phyloP scores from a whole-genome alignment of 1,140 invertebrate species.

The Sinonovacula constricta region DNA sequence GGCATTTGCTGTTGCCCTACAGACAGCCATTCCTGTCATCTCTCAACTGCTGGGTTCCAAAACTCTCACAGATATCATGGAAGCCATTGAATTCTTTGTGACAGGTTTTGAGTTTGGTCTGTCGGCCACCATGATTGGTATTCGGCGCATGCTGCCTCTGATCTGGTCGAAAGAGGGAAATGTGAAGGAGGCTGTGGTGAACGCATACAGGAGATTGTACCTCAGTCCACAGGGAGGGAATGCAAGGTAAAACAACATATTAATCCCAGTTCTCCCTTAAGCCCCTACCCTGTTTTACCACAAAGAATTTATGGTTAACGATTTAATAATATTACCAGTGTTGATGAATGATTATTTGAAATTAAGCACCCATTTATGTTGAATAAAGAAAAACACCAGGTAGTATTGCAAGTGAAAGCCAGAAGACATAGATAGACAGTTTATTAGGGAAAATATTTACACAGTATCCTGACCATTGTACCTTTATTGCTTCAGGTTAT shows the following conservation, averaged over 20 bases:
- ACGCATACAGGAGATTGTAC: slow-evolving; percentile 84
- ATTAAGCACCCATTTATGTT: too few species aligned
- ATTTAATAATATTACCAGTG: too few species aligned
- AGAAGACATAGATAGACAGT: too few species aligned
- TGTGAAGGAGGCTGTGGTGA: slow-evolving; percentile 83
- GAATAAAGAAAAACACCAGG: too few species aligned
- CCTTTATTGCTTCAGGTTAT: too few species aligned
- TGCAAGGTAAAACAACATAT: slow-evolving; percentile 58
- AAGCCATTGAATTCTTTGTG: slow-evolving; percentile 91
- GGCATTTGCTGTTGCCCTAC: slow-evolving; percentile 84
- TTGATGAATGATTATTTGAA: too few species aligned
- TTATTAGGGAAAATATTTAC: too few species aligned
- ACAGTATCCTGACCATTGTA: too few species aligned
- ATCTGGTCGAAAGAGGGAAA: slow-evolving; percentile 85
- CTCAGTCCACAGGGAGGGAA: slow-evolving; percentile 76
- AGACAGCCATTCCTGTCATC: slow-evolving; percentile 85
- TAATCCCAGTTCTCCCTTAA: too few species aligned
- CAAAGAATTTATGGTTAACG: too few species aligned
- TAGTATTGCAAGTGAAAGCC: too few species aligned
- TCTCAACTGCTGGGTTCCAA: slow-evolving; percentile 87
- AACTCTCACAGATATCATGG: slow-evolving; percentile 87
- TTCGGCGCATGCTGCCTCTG: slow-evolving; percentile 87
- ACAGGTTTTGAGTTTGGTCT: slow-evolving; percentile 87
- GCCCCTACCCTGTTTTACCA: too few species aligned
- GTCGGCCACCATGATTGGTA: slow-evolving; percentile 84